These are phyloP conservation scores for Drosophila borealis DNA, from an alignment of 2,888 invertebrate genomes.

Conservation along the genomic window DNA sequence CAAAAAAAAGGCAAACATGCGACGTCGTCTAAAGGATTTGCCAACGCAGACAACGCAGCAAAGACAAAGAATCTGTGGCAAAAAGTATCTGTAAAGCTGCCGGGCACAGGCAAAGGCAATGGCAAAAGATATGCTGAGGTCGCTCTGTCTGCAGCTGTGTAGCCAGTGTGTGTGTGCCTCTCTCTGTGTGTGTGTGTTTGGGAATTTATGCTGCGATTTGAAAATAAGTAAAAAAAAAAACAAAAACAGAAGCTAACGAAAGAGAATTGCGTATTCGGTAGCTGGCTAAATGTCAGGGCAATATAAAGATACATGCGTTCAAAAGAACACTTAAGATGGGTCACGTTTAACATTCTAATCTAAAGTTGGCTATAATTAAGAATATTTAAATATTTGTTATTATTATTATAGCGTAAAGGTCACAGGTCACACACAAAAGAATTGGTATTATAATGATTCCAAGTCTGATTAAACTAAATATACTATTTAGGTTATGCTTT, in stretches of 20 bases:
- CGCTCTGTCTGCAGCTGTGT: slow-evolving; percentile 35
- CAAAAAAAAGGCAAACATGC: slow-evolving; percentile 73
- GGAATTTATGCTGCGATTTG: slow-evolving; percentile 72
- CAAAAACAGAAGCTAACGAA: slow-evolving; percentile 20
- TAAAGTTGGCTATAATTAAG: too few relatives aligned
- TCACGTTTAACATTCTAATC: too few relatives aligned
- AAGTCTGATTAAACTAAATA: too few relatives aligned
- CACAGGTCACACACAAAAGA: too few relatives aligned
- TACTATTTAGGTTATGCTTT: too few relatives aligned
- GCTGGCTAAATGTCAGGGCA: slow-evolving; percentile 33
- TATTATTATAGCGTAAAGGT: too few relatives aligned
- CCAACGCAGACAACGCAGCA: slow-evolving; percentile 66
- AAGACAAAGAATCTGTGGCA: slow-evolving; percentile 74
- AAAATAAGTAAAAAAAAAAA: slow-evolving; percentile 36
- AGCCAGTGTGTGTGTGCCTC: slow-evolving; percentile 10
- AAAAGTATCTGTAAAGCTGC: slow-evolving; percentile 41
- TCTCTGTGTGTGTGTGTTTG: slow-evolving; percentile 48
- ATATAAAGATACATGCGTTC: neutral
- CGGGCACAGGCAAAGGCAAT: slow-evolving; percentile 33
- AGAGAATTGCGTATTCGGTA: slow-evolving; percentile 55
- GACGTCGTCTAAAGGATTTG: slow-evolving; percentile 79
- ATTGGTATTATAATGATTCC: too few relatives aligned
- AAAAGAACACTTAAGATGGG: neutral
- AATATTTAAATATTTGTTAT: too few relatives aligned
- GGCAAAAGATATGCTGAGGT: slow-evolving; percentile 56